These are phyloP conservation scores for Caenorhabditis uteleia DNA, from an alignment of 2,888 invertebrate species.

Conservation along the genomic window DNA sequence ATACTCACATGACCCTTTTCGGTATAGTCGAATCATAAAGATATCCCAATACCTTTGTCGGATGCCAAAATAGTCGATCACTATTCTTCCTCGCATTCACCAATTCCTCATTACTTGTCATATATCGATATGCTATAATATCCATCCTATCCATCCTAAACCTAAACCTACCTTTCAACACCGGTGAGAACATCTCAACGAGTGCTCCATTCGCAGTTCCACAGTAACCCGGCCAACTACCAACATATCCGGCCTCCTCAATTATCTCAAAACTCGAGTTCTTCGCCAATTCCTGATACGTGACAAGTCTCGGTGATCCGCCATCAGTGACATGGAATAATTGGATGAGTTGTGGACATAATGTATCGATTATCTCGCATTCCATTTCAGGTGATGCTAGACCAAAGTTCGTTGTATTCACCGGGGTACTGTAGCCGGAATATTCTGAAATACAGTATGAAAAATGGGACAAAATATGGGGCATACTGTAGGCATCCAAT, in stretches of 20 bases:
- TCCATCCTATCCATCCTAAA: background rate
- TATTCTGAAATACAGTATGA: background rate
- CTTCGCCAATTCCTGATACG: slow-evolving; percentile 15
- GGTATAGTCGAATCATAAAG: slow-evolving; percentile 13
- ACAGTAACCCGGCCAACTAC: slow-evolving; percentile 37
- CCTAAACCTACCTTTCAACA: slow-evolving; percentile 3
- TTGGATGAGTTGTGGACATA: slow-evolving; percentile 28
- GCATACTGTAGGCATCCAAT: background rate
- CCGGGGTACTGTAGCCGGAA: slow-evolving; percentile 4
- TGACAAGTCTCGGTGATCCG: slow-evolving; percentile 19
- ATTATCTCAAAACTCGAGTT: slow-evolving; percentile 24
- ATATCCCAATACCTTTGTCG: slow-evolving; percentile 27
- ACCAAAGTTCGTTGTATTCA: slow-evolving; percentile 7
- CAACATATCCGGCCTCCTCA: slow-evolving; percentile 34
- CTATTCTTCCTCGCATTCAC: slow-evolving; percentile 18
- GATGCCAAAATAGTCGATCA: slow-evolving; percentile 24
- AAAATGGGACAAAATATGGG: background rate
- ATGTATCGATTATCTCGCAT: slow-evolving; percentile 31
- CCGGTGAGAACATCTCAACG: slow-evolving; percentile 26
- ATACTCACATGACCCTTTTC: slow-evolving; percentile 8
- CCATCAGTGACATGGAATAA: slow-evolving; percentile 22
- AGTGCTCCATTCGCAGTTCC: slow-evolving; percentile 31
- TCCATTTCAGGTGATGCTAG: slow-evolving; percentile 24
- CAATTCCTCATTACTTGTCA: slow-evolving; percentile 22
- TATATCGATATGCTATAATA: slow-evolving; percentile 7